A percentile compares a stretch with the other conserved stretches of the same genome.
phyloP scores from a whole-genome alignment of 2,797 vertebrate species.

The Syncerus caffer region DNA sequence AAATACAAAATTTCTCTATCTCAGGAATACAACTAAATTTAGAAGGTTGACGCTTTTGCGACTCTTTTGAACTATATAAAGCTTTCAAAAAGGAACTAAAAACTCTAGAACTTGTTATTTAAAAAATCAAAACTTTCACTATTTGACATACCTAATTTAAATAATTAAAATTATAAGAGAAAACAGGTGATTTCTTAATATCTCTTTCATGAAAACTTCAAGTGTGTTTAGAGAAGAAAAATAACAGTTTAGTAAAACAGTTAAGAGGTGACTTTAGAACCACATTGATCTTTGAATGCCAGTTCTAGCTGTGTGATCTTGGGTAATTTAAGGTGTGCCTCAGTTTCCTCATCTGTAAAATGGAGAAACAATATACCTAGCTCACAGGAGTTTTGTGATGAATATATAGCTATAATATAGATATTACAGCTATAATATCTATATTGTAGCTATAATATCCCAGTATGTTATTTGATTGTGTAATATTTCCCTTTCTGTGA shows the following conservation, averaged over 20 bases:
- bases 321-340: background rate
- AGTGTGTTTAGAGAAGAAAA: slow-evolving; percentile 12
- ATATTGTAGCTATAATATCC: background rate
- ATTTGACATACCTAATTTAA: slow-evolving; percentile 6
- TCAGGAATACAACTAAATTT: slow-evolving; percentile 25
- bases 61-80: background rate
- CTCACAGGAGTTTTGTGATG: background rate
- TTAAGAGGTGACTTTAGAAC: background rate
- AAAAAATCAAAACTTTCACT: slow-evolving; percentile 29
- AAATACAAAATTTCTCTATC: slow-evolving; percentile 16
- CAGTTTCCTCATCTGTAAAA: background rate
- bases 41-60: slow-evolving; percentile 30
- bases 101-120: background rate
- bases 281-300: background rate
- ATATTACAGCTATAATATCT: background rate
- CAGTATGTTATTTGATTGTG: background rate
- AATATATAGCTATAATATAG: background rate
- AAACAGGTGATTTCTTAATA: background rate
- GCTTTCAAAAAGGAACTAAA: slow-evolving; percentile 5
- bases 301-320: background rate
- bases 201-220: background rate
- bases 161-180: slow-evolving; percentile 18
- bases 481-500: slow-evolving; percentile 14
- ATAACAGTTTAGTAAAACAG: background rate
- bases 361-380: background rate